phyloP scores from a whole-genome alignment of 1,140 invertebrate genomes.

The Macrostomum lignano region DNA sequence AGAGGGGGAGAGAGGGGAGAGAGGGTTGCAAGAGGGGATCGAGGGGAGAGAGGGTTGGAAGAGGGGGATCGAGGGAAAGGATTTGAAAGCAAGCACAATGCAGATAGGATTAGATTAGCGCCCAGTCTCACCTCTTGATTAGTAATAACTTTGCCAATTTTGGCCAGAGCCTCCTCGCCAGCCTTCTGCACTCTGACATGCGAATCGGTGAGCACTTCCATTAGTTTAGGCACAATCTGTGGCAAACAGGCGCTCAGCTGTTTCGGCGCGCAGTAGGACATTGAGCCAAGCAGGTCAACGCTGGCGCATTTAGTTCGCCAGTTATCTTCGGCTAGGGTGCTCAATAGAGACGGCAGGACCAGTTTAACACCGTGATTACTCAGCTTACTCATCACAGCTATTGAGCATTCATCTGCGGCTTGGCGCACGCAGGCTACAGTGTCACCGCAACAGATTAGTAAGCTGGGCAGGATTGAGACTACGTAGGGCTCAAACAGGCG shows the following conservation, averaged over 20 bases:
- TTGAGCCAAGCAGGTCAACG: constrained; percentile 67
- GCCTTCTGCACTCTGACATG: constrained; percentile 91
- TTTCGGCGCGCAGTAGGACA: constrained; percentile 81
- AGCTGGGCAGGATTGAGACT: constrained; percentile 70
- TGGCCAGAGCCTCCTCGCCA: constrained; percentile 64
- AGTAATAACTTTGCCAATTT: constrained; percentile 82
- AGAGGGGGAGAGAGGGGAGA: too few species aligned
- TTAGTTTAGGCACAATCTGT: constrained; percentile 85
- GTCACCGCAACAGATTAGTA: constrained; percentile 82
- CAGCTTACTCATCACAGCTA: constrained; percentile 78
- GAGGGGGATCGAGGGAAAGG: constrained; percentile 3
- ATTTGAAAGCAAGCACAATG: constrained; percentile 3
- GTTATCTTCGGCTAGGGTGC: constrained; percentile 76
- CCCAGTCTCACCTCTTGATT: constrained; percentile 79
- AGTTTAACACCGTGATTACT: constrained; percentile 85
- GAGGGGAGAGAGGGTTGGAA: too few species aligned
- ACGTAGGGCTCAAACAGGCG: constrained; percentile 92
- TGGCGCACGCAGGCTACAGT: constrained; percentile 40
- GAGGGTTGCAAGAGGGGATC: too few species aligned
- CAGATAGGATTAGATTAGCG: constrained; percentile 5
- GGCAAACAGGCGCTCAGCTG: constrained; percentile 86
- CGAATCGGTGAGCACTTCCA: constrained; percentile 81
- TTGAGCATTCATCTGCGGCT: constrained; percentile 42
- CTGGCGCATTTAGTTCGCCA: constrained; percentile 88
- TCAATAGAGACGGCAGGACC: constrained; percentile 56